A percentile compares a stretch with the other conserved stretches of the same genome.
Evolutionary conservation across 2,888 invertebrate genomes (phyloP).

Genomic region (Dryomyza anilis): DNA sequence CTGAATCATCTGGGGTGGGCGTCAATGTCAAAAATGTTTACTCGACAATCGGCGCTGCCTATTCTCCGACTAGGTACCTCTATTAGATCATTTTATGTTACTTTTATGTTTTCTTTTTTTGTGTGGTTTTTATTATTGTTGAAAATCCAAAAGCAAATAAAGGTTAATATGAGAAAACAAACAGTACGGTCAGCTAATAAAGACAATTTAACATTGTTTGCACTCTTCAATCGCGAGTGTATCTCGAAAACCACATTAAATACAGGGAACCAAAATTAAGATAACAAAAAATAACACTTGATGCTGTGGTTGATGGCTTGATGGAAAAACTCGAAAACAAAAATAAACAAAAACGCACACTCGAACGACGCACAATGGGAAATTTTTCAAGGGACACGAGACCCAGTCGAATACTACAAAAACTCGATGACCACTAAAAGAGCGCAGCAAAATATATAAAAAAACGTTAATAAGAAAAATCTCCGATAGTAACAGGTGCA

Average conservation of each 20-base stretch:
- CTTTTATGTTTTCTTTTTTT: background rate
- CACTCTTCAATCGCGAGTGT: constrained; percentile 3
- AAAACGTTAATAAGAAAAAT: background rate
- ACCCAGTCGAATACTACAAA: background rate
- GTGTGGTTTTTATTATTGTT: background rate
- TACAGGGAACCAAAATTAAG: background rate
- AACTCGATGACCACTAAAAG: background rate
- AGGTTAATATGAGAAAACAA: background rate
- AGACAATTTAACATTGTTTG: constrained; percentile 21
- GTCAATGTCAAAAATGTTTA: too few species aligned
- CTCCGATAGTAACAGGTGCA: background rate
- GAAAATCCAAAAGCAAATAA: constrained; percentile 3
- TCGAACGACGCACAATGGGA: too few species aligned
- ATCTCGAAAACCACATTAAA: constrained; percentile 3
- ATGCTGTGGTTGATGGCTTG: background rate
- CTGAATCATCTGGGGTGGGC: too few species aligned
- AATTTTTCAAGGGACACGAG: constrained; percentile 9
- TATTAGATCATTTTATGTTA: too few species aligned
- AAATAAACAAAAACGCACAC: constrained; percentile 1
- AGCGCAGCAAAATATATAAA: background rate
- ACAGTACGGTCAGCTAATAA: constrained; percentile 23
- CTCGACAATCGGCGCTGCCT: too few species aligned
- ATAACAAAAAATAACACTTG: constrained; percentile 3
- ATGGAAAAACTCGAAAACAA: background rate
- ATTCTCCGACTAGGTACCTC: too few species aligned